phyloP scores from a whole-genome alignment of 2,888 invertebrate species.

The Melanargia galathea region DNA sequence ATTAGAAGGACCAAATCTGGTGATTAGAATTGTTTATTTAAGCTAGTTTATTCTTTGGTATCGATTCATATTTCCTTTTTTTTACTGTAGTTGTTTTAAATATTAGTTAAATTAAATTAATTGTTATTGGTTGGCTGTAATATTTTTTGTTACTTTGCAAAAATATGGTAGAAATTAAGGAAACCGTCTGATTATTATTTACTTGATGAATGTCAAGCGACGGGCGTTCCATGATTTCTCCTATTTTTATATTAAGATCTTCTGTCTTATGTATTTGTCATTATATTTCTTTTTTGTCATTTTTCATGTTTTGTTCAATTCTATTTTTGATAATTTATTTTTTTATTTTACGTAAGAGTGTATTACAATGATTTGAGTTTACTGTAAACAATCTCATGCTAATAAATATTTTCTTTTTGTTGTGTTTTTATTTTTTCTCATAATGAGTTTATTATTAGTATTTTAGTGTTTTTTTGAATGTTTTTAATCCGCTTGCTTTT shows the following conservation, averaged over 20 bases:
- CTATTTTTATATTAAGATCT: neutral
- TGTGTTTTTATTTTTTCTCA: constrained; percentile 34
- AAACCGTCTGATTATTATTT: no score
- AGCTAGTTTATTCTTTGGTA: constrained; percentile 39
- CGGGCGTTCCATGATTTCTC: neutral
- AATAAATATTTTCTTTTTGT: constrained; percentile 31
- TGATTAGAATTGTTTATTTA: constrained; percentile 41
- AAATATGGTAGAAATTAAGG: neutral
- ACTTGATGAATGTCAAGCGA: neutral
- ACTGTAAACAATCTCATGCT: constrained; percentile 22
- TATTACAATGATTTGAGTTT: constrained; percentile 10
- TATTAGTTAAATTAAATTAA: neutral
- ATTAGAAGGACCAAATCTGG: constrained; percentile 64
- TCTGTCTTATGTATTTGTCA: neutral
- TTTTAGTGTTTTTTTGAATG: constrained; percentile 11
- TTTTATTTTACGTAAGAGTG: constrained; percentile 13
- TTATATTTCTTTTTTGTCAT: neutral
- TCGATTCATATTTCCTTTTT: constrained; percentile 22
- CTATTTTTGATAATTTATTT: neutral
- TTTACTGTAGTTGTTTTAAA: neutral
- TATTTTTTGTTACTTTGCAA: neutral
- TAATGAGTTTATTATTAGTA: constrained; percentile 30
- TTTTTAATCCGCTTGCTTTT: neutral
- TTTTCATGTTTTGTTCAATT: constrained; percentile 18
- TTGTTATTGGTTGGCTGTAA: neutral